Percentiles rank a stretch among this genome's conserved stretches.
These are phyloP conservation scores for Oncorhynchus gorbuscha DNA, from an alignment of 2,113 vertebrate species.

Conservation along the genomic window DNA sequence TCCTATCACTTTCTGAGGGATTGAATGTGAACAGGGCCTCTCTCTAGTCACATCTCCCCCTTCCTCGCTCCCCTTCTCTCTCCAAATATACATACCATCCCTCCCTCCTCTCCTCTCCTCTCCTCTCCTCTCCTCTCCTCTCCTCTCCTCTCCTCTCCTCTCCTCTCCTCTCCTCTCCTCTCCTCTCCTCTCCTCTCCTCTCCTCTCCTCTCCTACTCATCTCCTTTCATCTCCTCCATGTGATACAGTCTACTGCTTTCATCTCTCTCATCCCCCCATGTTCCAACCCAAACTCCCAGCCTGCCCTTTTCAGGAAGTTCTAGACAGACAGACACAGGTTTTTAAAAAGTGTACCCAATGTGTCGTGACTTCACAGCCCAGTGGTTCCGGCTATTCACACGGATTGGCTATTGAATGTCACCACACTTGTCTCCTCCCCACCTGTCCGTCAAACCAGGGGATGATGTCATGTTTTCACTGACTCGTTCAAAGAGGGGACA, in stretches of 20 bases:
- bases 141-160: no score
- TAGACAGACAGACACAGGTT: not conserved
- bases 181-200: no score
- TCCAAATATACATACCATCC: not conserved
- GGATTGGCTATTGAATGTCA: conserved; percentile 16
- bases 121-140: not conserved
- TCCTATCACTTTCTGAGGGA: not conserved
- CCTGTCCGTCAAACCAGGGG: no score
- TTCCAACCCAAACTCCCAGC: not conserved
- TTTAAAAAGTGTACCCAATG: conserved; percentile 2
- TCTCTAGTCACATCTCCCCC: no score
- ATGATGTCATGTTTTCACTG: no score
- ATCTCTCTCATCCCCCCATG: not conserved
- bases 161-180: not conserved
- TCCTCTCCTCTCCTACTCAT: not conserved
- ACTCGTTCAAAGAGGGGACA: no score
- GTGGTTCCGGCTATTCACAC: not conserved
- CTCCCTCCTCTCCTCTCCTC: not conserved
- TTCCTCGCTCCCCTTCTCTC: not conserved
- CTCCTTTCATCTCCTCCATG: no score
- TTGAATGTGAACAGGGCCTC: not conserved
- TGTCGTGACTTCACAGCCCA: no score
- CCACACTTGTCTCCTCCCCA: conserved; percentile 13
- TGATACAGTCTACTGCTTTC: no score
- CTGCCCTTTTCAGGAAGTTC: conserved; percentile 9